phyloP scores from a whole-genome alignment of 92 coral and sea anemone species.

The Siderastrea siderea region DNA sequence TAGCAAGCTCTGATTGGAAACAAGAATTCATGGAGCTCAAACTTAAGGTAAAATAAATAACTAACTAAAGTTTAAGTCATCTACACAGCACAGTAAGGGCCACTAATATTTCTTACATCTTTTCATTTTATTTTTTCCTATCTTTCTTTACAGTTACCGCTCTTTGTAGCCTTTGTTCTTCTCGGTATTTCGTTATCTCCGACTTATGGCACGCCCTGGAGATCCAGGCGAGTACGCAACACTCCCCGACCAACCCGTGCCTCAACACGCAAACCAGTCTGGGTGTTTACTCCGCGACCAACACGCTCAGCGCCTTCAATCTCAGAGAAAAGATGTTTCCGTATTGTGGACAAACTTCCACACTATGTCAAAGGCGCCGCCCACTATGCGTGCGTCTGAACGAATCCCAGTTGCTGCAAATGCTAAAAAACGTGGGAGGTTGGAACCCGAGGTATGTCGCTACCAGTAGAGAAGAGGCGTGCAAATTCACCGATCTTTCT shows the following conservation, averaged over 20 bases:
- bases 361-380: not conserved
- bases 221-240: too few relatives aligned
- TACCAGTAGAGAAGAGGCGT: slow-evolving; percentile 17
- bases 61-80: too few relatives aligned
- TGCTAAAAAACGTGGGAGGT: slow-evolving; percentile 30
- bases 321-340: not conserved
- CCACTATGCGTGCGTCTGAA: slow-evolving; percentile 18
- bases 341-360: not conserved
- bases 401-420: slow-evolving; percentile 21
- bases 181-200: too few relatives aligned
- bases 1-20: too few relatives aligned
- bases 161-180: too few relatives aligned
- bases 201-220: too few relatives aligned
- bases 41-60: too few relatives aligned
- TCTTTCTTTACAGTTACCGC: too few relatives aligned
- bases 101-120: too few relatives aligned
- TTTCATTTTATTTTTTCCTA: too few relatives aligned
- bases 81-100: too few relatives aligned
- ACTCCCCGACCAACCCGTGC: not conserved
- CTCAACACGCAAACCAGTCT: not conserved
- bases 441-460: slow-evolving; percentile 61
- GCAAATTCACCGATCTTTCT: slow-evolving; percentile 43
- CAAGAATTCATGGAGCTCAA: too few relatives aligned
- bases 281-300: not conserved
- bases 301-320: not conserved